A percentile compares a stretch with the other conserved stretches of the same genome.
Conservation (phyloP, 1,140 invertebrate genomes). For the Centruroides vittatus region DNA sequence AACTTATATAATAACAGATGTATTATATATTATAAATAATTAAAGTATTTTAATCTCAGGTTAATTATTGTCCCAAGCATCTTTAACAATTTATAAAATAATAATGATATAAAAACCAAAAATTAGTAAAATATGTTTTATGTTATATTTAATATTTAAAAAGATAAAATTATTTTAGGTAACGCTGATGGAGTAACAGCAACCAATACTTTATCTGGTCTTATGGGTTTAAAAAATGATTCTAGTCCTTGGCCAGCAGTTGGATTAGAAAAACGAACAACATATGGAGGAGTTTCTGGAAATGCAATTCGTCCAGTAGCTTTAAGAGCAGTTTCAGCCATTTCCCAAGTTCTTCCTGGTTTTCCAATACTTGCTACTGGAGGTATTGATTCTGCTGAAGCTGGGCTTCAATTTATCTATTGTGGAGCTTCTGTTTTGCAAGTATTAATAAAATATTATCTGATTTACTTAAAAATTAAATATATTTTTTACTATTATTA, state of each 20-base stretch:
- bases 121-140: too few species aligned
- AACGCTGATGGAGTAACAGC: conserved; percentile 87
- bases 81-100: too few species aligned
- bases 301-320: conserved; percentile 90
- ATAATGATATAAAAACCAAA: too few species aligned
- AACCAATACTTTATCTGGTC: conserved; percentile 86
- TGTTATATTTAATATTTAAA: too few species aligned
- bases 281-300: conserved; percentile 92
- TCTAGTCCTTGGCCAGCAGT: conserved; percentile 81
- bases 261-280: conserved; percentile 63
- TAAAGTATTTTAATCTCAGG: too few species aligned
- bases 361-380: conserved; percentile 89
- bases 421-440: conserved; percentile 82
- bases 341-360: conserved; percentile 62
- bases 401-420: conserved; percentile 79
- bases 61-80: too few species aligned
- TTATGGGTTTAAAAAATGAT: conserved; percentile 73
- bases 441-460: conserved; percentile 32
- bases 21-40: too few species aligned
- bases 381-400: conserved; percentile 91
- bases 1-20: too few species aligned
- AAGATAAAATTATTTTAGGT: conserved; percentile 35
- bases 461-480: too few species aligned
- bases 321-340: conserved; percentile 70
- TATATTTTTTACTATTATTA: too few species aligned